A percentile compares a stretch with the other conserved stretches of the same genome.
Conservation (phyloP, 2,888 invertebrate genomes). For the Augiades crinisus region DNA sequence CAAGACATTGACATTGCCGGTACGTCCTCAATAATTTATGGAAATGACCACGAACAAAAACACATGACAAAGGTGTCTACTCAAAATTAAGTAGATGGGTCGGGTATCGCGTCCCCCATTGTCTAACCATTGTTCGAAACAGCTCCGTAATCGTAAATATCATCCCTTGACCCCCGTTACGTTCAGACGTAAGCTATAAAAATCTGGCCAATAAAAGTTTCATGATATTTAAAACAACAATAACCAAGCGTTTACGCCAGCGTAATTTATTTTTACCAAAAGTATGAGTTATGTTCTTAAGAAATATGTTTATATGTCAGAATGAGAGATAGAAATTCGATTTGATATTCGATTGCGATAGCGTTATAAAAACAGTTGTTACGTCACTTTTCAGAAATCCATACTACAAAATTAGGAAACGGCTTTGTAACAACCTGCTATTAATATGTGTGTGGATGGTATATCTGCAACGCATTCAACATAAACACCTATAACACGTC, state of each 20-base stretch:
- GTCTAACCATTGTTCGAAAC: constrained; percentile 61
- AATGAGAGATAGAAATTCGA: too few relatives aligned
- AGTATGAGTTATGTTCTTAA: not conserved
- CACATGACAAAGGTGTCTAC: constrained; percentile 78
- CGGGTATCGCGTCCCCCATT: constrained; percentile 64
- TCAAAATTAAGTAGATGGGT: constrained; percentile 78
- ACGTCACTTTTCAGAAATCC: too few relatives aligned
- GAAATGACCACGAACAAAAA: constrained; percentile 78
- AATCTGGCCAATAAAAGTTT: constrained; percentile 5
- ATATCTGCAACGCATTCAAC: too few relatives aligned
- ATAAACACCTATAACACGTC: too few relatives aligned
- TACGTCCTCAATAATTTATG: constrained; percentile 75
- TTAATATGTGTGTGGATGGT: too few relatives aligned
- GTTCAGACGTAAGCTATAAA: constrained; percentile 12
- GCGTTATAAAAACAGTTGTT: too few relatives aligned
- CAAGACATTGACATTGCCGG: constrained; percentile 40
- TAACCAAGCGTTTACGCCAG: constrained; percentile 5
- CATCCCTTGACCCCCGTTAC: constrained; percentile 43
- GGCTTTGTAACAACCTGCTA: too few relatives aligned
- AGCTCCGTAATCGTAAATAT: constrained; percentile 66
- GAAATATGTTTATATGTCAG: too few relatives aligned
- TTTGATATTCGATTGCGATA: too few relatives aligned
- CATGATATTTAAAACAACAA: not conserved
- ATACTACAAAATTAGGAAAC: too few relatives aligned
- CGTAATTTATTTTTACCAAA: not conserved